Conservation (phyloP, 2,888 invertebrate genomes). For the Oligia latruncula region DNA sequence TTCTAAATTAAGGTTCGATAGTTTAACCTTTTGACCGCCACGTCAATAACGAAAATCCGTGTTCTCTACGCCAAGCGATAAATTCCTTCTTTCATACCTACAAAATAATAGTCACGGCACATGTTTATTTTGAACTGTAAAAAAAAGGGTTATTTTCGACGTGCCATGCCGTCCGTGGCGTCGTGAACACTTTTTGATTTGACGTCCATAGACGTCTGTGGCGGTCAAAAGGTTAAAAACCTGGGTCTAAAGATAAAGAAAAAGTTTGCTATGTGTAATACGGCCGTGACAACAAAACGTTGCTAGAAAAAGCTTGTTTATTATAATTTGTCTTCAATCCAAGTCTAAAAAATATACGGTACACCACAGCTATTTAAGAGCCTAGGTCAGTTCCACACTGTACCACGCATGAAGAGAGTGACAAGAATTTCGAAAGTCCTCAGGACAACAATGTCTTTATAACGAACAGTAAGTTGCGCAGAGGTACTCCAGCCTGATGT, state of each 20-base stretch:
- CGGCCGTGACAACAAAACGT: too few relatives aligned
- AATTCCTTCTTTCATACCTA: too few relatives aligned
- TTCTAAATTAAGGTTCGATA: not conserved
- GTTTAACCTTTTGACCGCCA: too few relatives aligned
- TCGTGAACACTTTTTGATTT: too few relatives aligned
- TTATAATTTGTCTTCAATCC: not conserved
- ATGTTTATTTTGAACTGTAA: too few relatives aligned
- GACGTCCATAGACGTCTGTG: too few relatives aligned
- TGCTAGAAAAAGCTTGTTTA: not conserved
- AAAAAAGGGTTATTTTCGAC: too few relatives aligned
- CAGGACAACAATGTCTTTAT: conserved; percentile 75
- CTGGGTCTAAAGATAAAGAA: not conserved
- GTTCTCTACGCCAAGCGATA: too few relatives aligned
- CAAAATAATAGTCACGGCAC: too few relatives aligned
- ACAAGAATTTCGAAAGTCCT: conserved; percentile 58
- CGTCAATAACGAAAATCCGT: too few relatives aligned
- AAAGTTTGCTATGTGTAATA: not conserved
- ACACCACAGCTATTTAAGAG: not conserved
- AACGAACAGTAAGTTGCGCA: conserved; percentile 69
- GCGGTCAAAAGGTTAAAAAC: too few relatives aligned
- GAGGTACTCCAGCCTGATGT: conserved; percentile 65
- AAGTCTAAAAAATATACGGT: not conserved
- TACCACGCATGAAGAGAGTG: conserved; percentile 38
- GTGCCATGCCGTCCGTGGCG: too few relatives aligned
- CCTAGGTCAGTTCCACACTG: conserved; percentile 35